Evolutionary conservation across 2,888 invertebrate genomes (phyloP), one percentile per base, ranked within the genome.

Genomic region (Dicyrtoma fusca): DNA sequence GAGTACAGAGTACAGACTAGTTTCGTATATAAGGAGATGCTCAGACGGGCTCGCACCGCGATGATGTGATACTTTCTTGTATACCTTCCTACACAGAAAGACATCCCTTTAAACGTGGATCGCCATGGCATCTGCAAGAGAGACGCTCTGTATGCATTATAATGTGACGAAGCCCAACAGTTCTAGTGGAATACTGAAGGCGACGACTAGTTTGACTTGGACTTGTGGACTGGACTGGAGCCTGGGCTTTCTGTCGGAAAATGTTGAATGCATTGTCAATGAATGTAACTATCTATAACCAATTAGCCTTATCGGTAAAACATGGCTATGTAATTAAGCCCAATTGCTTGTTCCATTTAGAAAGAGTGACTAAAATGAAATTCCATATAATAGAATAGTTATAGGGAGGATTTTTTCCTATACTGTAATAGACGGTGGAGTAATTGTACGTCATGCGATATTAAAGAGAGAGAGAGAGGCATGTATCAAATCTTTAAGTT

Each of bases 241-340:
- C 69, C 69, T 69, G 49, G 59, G 61, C 62, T 69, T 69, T 69
- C 62, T 69, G 61, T 69, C 69, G 69, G 69, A 23, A 69, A 69
- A 69, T 69, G 57, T 49, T 69, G 49, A 69, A 69, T 62, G 69
- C 25, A 69, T 61, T 69, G 69, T 69, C 69, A 62, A 69, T 69
- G 34, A 47, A 69, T 69, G 69, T 69, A 69, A 49, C 61, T 69
- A 69, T 69, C 69, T 69, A 62, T 69, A 69, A 69, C 69, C 69
- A 69, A 69, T 69, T 69, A 69, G 62, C 34, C 34, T 62, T 69
- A 62, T 62, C 62, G 25, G 62, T 17, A 69, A 49, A 51, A 69
- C 69, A 69, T 62, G 69, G 69, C 62, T 69, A 61, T 69, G 69
- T 69, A 69, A 69, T 69, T 69, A 69, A 59, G 61, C 69, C 62